These are phyloP conservation scores for Synergus itoensis DNA, from an alignment of 2,888 invertebrate genomes.

Conservation along the genomic window DNA sequence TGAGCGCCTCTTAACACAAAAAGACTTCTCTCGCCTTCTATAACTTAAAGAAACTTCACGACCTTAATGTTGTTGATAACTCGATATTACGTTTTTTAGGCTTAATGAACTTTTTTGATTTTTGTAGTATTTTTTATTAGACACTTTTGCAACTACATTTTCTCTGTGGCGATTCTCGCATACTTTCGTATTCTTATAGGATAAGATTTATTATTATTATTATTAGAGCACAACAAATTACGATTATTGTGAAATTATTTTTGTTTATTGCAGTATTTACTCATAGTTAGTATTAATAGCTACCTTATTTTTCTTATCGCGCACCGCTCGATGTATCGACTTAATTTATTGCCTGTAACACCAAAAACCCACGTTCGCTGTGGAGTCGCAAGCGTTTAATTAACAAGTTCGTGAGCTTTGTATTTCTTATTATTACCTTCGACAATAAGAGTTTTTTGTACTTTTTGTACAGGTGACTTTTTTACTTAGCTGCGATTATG, in stretches of 20 bases:
- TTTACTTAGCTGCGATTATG: constrained; percentile 58
- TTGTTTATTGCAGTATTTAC: neutral
- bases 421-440: constrained; percentile 49
- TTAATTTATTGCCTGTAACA: constrained; percentile 34
- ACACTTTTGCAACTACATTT: neutral
- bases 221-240: constrained; percentile 29
- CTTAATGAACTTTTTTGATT: neutral
- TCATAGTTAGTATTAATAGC: neutral
- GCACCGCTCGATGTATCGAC: constrained; percentile 28
- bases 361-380: neutral
- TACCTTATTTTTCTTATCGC: neutral
- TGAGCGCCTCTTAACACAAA: constrained; percentile 18
- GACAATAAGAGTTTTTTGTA: constrained; percentile 74
- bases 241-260: constrained; percentile 18
- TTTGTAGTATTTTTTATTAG: neutral
- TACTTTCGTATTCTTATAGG: constrained; percentile 24
- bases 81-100: neutral
- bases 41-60: constrained; percentile 41
- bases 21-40: constrained; percentile 43
- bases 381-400: constrained; percentile 24
- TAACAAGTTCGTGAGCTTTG: constrained; percentile 29
- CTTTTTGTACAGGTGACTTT: constrained; percentile 61
- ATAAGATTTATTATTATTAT: constrained; percentile 17
- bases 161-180: neutral
- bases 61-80: neutral